Evolutionary conservation across 2,888 invertebrate species (phyloP), one percentile per base, ranked within the genome.

Genomic region (Pyrrhia umbra): DNA sequence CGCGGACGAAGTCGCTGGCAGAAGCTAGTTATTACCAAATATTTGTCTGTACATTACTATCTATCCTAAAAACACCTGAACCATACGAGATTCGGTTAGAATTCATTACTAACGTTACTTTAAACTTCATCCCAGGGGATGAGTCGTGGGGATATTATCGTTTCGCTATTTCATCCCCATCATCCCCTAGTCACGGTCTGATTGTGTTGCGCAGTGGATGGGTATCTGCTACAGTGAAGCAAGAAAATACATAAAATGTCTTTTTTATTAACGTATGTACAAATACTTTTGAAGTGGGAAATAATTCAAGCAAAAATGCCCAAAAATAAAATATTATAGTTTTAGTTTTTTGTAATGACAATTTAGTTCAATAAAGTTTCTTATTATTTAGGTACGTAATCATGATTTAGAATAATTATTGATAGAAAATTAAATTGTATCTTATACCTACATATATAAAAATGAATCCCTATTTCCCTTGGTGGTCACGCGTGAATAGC

Each of bases 151-250:
- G 67, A 51, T 75, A 75, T 74, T 69, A 70, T 58, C 61, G 69
- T 54, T 34, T 55, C 52, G 52, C 49, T 64, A 63, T 79, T 58
- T 51, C 60, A 58, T 64, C 65, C 65, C 75, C 61, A 27, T 27
- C 59, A 52, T 59, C 56, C 30, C 51, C 21, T 49, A 64, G 88
- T 86, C 87, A 88, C 83, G 88, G 82, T 81, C 84, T 90, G 87
- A 90, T 88, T 89, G 88, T 81, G 67, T 77, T 50, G 85, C 84
- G 64, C 63, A 61, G 74, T 47, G 84, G 85, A 83, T 78, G 80
- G 63, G 8, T 20, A 9, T 58, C 75, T 37, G 30, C 0, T 1
- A 49, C 6, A 60, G 52, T 0, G 56, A 13, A 4, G 1, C 63
- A 73, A 25, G 62, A 57, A 61, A 40, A 30, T 16, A 21, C 6